A percentile compares a stretch with the other conserved stretches of the same genome.
Evolutionary conservation across 2,888 invertebrate genomes (phyloP).

Genomic region (Trachelus stipa): DNA sequence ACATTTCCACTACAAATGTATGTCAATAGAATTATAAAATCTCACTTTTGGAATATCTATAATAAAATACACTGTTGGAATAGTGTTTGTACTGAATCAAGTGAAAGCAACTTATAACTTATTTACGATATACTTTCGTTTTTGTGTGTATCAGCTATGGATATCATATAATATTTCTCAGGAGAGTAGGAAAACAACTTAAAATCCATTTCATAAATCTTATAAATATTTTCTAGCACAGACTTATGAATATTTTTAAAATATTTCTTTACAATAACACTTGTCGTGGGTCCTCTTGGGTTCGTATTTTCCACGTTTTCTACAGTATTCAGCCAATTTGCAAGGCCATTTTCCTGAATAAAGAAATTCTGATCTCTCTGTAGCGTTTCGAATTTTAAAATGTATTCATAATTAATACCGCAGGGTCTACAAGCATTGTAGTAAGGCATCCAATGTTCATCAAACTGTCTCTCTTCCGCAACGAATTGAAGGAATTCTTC

Average conservation of each 20-base stretch:
- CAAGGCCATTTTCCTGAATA: constrained; percentile 47
- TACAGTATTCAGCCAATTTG: constrained; percentile 36
- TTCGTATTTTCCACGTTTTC: constrained; percentile 44
- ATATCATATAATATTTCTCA: constrained; percentile 43
- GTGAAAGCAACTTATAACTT: no score
- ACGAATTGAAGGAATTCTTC: constrained; percentile 67
- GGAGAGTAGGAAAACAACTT: constrained; percentile 64
- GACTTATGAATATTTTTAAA: constrained; percentile 48
- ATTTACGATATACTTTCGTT: no score
- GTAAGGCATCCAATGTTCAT: constrained; percentile 69
- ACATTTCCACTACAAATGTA: no score
- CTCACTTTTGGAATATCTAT: no score
- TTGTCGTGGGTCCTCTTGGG: constrained; percentile 52
- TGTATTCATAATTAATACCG: constrained; percentile 66
- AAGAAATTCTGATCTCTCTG: constrained; percentile 63
- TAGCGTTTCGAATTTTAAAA: constrained; percentile 68
- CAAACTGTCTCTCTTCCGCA: constrained; percentile 57
- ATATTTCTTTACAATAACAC: constrained; percentile 49
- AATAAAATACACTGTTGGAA: no score
- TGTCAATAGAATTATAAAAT: no score
- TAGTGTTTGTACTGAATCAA: no score
- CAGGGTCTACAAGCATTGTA: constrained; percentile 68
- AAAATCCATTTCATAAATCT: constrained; percentile 65
- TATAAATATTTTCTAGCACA: constrained; percentile 55
- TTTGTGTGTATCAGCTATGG: not conserved